Evolutionary conservation across 2,888 invertebrate genomes (phyloP).

Genomic region (Zygothrica quintamaculata): DNA sequence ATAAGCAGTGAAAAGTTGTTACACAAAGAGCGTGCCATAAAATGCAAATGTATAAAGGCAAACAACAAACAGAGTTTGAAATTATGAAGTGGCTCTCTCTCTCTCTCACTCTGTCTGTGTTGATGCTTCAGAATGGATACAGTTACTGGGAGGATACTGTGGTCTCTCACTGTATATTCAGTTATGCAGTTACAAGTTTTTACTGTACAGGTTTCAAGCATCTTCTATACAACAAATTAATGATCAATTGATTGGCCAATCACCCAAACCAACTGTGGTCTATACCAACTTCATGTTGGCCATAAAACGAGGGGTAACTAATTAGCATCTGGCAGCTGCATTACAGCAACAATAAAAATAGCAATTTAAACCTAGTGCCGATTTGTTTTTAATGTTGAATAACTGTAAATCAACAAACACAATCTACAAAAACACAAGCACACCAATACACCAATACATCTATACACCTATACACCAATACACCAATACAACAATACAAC

Average conservation of each 20-base stretch:
- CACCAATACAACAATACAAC: neutral
- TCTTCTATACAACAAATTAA: neutral
- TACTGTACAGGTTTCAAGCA: neutral
- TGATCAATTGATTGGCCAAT: constrained; percentile 1
- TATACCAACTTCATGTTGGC: neutral
- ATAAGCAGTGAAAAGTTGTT: constrained; percentile 6
- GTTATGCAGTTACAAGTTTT: too few species aligned
- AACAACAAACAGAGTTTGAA: neutral
- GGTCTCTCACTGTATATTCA: too few species aligned
- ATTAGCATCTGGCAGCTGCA: constrained; percentile 13
- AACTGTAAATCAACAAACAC: constrained; percentile 33
- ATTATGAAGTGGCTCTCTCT: constrained; percentile 1
- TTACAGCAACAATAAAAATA: neutral
- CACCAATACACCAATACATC: neutral
- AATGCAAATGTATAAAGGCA: constrained; percentile 18
- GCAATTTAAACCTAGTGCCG: constrained; percentile 7
- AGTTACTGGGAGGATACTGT: too few species aligned
- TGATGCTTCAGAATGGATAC: too few species aligned
- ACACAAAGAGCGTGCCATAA: constrained; percentile 20
- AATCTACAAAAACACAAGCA: too few species aligned
- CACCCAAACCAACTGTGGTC: neutral
- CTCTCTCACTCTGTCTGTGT: neutral
- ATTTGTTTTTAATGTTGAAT: constrained; percentile 27
- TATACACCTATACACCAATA: neutral
- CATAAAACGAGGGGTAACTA: constrained; percentile 4